phyloP scores from a whole-genome alignment of 2,113 vertebrate species.

The Castor canadensis region DNA sequence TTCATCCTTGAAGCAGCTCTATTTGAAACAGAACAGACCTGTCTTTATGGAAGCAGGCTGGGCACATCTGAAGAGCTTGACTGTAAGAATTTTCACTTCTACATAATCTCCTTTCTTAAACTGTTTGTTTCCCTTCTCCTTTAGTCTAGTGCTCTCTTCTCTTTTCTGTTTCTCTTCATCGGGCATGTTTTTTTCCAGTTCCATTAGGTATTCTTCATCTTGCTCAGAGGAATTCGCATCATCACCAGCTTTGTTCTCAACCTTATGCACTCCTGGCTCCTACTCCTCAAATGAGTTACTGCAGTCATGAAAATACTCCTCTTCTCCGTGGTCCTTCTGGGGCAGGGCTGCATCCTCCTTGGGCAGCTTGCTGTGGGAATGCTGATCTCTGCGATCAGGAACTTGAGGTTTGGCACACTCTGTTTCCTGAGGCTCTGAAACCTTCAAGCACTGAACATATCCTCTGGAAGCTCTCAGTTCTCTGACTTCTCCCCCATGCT shows the following conservation, averaged over 20 bases:
- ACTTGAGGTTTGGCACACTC: not conserved
- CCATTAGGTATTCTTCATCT: slow-evolving; percentile 86
- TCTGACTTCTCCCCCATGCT: slow-evolving; percentile 81
- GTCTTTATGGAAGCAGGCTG: slow-evolving; percentile 89
- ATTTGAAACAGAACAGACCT: slow-evolving; percentile 91
- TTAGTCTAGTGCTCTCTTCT: too few species aligned
- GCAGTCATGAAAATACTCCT: slow-evolving; percentile 86
- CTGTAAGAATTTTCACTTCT: slow-evolving; percentile 88
- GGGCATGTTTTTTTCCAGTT: slow-evolving; percentile 87
- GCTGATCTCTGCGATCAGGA: not conserved
- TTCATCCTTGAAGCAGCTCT: slow-evolving; percentile 92
- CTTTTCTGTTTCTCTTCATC: slow-evolving; percentile 89
- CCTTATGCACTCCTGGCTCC: slow-evolving; percentile 46
- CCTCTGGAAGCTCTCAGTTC: slow-evolving; percentile 70
- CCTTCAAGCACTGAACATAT: slow-evolving; percentile 79
- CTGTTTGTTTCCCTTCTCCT: too few species aligned
- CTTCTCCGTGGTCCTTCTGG: slow-evolving; percentile 66
- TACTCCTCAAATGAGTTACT: slow-evolving; percentile 80
- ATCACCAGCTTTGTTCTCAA: slow-evolving; percentile 58
- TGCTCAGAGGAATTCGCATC: slow-evolving; percentile 77
- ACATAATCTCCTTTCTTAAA: too few species aligned
- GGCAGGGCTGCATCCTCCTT: not conserved
- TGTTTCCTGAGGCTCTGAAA: slow-evolving; percentile 73
- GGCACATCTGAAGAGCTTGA: slow-evolving; percentile 86
- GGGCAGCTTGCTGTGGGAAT: not conserved